These are phyloP conservation scores for Lithophane leautieri DNA, from an alignment of 2,888 invertebrate species.

Conservation along the genomic window DNA sequence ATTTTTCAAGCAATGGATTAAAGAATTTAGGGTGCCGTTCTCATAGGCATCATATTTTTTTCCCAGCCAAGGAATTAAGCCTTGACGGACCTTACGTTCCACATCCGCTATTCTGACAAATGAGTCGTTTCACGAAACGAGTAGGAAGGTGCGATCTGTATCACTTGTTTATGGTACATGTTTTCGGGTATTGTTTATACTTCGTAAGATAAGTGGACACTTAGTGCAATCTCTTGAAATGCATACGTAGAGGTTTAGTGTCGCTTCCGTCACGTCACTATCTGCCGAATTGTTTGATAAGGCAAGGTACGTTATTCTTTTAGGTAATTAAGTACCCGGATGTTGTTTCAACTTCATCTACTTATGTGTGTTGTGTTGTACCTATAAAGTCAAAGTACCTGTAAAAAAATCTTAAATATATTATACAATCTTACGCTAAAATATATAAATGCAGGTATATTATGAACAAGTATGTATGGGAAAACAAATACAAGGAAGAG, in stretches of 20 bases:
- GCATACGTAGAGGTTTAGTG: constrained; percentile 30
- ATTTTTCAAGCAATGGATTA: no score
- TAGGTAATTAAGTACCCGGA: not conserved
- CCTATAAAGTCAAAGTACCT: no score
- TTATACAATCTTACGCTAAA: no score
- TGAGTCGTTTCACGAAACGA: constrained; percentile 29
- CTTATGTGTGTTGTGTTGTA: no score
- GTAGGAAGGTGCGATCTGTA: constrained; percentile 29
- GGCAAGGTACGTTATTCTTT: not conserved
- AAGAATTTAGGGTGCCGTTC: not conserved
- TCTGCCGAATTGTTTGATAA: constrained; percentile 25
- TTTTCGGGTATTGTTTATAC: constrained; percentile 53
- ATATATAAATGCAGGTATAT: no score
- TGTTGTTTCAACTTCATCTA: not conserved
- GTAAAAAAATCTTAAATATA: no score
- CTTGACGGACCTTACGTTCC: not conserved
- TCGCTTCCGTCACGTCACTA: constrained; percentile 25
- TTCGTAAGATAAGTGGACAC: constrained; percentile 44
- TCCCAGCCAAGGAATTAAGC: not conserved
- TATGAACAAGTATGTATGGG: no score
- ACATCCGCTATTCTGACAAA: constrained; percentile 37
- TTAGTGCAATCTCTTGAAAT: constrained; percentile 8
- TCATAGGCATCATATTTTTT: not conserved
- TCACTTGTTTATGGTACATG: constrained; percentile 21
- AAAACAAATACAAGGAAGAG: no score